Conservation (phyloP, 2,888 invertebrate species). For the Oscheius sp. region DNA sequence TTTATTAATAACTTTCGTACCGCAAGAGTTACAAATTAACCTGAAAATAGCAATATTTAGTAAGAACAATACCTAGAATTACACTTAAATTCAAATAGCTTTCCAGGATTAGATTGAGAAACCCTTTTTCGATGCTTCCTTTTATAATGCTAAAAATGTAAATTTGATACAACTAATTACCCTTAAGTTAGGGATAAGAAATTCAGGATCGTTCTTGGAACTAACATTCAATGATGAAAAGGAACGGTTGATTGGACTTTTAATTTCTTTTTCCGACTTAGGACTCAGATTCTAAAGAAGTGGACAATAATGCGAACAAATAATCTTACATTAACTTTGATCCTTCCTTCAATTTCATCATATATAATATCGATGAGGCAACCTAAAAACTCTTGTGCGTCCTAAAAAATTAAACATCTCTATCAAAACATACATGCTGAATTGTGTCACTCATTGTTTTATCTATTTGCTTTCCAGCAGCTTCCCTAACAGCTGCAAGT, state of each 20-base stretch:
- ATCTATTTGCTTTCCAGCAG: conserved; percentile 20
- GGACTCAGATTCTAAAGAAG: too few relatives aligned
- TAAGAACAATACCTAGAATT: background rate
- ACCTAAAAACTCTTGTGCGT: conserved; percentile 17
- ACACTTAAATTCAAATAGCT: background rate
- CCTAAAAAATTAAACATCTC: background rate
- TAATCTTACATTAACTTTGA: background rate
- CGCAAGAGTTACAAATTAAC: background rate
- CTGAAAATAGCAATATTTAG: background rate
- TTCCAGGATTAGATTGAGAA: background rate
- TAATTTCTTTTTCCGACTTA: too few relatives aligned
- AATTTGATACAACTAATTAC: too few relatives aligned
- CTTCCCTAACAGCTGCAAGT: conserved; percentile 2
- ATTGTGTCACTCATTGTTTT: background rate
- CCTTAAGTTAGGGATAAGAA: too few relatives aligned
- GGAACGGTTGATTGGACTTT: too few relatives aligned
- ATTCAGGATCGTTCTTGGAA: too few relatives aligned
- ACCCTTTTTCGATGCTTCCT: background rate
- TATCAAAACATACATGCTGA: conserved; percentile 15
- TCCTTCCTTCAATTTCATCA: conserved; percentile 11
- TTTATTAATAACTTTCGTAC: background rate
- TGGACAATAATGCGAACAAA: background rate
- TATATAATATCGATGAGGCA: conserved; percentile 6
- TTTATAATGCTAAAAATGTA: too few relatives aligned
- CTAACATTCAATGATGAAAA: too few relatives aligned